Evolutionary conservation across 2,888 invertebrate genomes (phyloP).

Genomic region (Atrina japonica): DNA sequence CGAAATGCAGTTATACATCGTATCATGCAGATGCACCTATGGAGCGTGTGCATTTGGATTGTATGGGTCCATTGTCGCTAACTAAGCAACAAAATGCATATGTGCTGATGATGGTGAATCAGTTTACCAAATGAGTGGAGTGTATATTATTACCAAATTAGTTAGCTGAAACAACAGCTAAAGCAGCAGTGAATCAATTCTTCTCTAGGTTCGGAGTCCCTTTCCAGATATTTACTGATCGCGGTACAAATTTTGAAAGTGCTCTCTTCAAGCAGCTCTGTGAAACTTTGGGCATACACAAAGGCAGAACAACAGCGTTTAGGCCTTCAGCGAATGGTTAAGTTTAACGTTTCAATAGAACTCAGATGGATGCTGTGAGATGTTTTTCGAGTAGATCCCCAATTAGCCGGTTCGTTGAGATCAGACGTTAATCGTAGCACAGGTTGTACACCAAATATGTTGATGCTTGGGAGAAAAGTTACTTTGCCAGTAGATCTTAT

Average conservation of each 20-base stretch:
- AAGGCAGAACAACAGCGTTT: too few relatives aligned
- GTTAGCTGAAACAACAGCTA: not conserved
- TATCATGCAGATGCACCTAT: constrained; percentile 19
- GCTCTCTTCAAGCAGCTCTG: too few relatives aligned
- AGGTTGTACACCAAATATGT: too few relatives aligned
- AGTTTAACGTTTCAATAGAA: too few relatives aligned
- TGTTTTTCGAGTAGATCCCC: too few relatives aligned
- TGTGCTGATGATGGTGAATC: constrained; percentile 34
- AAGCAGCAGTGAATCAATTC: not conserved
- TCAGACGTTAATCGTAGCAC: too few relatives aligned
- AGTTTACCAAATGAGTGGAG: constrained; percentile 32
- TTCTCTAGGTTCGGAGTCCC: not conserved
- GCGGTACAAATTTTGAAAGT: too few relatives aligned
- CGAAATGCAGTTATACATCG: not conserved
- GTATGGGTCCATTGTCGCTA: constrained; percentile 34
- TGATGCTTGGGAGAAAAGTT: too few relatives aligned
- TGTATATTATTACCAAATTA: constrained; percentile 16
- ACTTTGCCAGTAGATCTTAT: too few relatives aligned
- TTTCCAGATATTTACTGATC: not conserved
- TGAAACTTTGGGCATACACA: too few relatives aligned
- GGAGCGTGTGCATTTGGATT: constrained; percentile 32
- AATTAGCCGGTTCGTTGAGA: constrained; percentile 40
- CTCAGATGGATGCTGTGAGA: too few relatives aligned
- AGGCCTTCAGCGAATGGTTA: too few relatives aligned
- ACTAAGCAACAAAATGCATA: constrained; percentile 23